phyloP scores from a whole-genome alignment of 1,140 invertebrate genomes.

The Temnothorax curvispinosus region DNA sequence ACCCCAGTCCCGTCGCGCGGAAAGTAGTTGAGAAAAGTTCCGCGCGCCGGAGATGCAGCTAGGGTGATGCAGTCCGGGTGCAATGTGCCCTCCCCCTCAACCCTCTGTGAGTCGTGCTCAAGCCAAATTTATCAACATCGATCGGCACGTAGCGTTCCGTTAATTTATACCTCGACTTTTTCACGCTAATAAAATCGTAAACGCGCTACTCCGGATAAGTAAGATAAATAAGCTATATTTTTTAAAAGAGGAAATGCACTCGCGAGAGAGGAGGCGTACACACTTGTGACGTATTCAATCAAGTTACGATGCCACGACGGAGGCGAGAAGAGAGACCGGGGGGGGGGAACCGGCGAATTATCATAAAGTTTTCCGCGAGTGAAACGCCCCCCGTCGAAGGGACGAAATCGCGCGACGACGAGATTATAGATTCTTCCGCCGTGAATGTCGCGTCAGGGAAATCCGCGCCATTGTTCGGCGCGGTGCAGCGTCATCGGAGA shows the following conservation, averaged over 20 bases:
- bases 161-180: background rate
- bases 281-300: background rate
- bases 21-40: constrained; percentile 48
- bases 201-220: background rate
- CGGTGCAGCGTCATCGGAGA: constrained; percentile 7
- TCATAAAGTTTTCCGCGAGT: constrained; percentile 32
- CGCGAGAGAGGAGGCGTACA: background rate
- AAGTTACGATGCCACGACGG: background rate
- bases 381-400: background rate
- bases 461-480: constrained; percentile 51
- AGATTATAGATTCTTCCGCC: constrained; percentile 46
- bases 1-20: constrained; percentile 28
- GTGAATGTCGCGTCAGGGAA: constrained; percentile 48
- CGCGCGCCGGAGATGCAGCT: constrained; percentile 11
- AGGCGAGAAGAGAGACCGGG: background rate
- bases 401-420: constrained; percentile 23
- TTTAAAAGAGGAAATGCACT: background rate
- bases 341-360: background rate
- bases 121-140: background rate
- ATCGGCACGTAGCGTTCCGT: background rate
- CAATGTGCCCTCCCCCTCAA: background rate
- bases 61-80: background rate
- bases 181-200: background rate
- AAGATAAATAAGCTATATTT: background rate
- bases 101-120: background rate